A percentile compares a stretch with the other conserved stretches of the same genome.
These are phyloP conservation scores for Danio albolineatus DNA, from an alignment of 2,797 vertebrate genomes.

Conservation along the genomic window DNA sequence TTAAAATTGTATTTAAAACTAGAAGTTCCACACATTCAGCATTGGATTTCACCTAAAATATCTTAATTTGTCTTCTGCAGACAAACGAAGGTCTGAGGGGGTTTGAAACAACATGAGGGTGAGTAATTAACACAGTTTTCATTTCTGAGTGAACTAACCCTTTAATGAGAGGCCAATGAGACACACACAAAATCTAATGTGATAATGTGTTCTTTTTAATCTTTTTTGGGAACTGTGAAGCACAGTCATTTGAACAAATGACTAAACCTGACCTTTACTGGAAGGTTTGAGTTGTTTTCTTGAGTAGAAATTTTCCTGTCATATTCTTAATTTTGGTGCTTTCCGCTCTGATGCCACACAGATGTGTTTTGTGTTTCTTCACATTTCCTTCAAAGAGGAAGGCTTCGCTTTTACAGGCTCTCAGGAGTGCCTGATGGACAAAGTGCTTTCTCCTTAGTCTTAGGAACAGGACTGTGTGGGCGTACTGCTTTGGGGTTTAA, in stretches of 20 bases:
- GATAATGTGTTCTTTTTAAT: too few species aligned
- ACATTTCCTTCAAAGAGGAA: neutral
- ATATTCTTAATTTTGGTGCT: neutral
- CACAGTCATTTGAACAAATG: slow-evolving; percentile 21
- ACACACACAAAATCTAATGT: too few species aligned
- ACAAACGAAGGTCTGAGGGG: too few species aligned
- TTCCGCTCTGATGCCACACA: slow-evolving; percentile 3
- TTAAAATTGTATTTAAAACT: too few species aligned
- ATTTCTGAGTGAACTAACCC: too few species aligned
- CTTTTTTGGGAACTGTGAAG: too few species aligned
- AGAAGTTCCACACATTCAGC: too few species aligned
- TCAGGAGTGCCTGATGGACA: slow-evolving; percentile 25
- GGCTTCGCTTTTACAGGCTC: slow-evolving; percentile 25
- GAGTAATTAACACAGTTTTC: too few species aligned
- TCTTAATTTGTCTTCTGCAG: too few species aligned
- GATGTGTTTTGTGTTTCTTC: slow-evolving; percentile 10
- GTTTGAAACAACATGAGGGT: too few species aligned
- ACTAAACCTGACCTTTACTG: slow-evolving; percentile 2
- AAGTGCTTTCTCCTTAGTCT: slow-evolving; percentile 27
- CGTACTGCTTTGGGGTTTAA: slow-evolving; percentile 32
- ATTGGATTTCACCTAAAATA: too few species aligned
- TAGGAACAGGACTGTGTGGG: slow-evolving; percentile 25
- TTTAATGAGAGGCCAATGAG: too few species aligned
- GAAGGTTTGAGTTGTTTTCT: neutral
- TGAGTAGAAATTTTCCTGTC: neutral